Evolutionary conservation across 2,888 invertebrate species (phyloP).

Genomic region (Synergus itoensis): DNA sequence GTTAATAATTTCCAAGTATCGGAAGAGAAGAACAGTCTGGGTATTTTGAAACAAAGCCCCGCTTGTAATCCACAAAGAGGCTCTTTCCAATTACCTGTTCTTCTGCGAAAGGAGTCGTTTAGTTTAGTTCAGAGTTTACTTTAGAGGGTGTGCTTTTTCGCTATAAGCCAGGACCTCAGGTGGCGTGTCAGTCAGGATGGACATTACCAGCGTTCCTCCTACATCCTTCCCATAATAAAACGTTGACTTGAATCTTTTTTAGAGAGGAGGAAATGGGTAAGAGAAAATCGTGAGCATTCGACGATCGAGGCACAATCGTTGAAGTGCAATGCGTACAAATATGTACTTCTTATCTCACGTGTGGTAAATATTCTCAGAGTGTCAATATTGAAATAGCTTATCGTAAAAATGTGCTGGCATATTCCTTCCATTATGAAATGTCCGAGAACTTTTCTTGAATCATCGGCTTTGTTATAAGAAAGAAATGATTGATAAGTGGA

Average conservation of each 20-base stretch:
- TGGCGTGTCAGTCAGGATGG: conserved; percentile 10
- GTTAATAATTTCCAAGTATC: conserved; percentile 15
- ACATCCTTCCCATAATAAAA: conserved; percentile 7
- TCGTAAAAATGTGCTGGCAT: conserved; percentile 60
- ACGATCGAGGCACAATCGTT: conserved; percentile 62
- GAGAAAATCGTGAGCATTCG: conserved; percentile 39
- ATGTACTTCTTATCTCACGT: conserved; percentile 67
- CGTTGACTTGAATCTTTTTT: background rate
- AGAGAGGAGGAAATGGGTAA: too few species aligned
- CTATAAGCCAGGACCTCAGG: conserved; percentile 11
- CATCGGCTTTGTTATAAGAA: background rate
- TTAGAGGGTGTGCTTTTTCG: background rate
- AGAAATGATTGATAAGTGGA: background rate
- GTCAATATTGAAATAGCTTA: conserved; percentile 75
- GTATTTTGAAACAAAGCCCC: conserved; percentile 10
- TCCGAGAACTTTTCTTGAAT: background rate
- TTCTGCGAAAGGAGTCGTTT: background rate
- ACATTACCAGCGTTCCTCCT: background rate
- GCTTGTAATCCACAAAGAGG: conserved; percentile 3
- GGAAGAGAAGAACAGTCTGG: background rate
- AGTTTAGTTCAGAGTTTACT: conserved; percentile 1
- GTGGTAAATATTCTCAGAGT: conserved; percentile 70
- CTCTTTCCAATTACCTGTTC: conserved; percentile 22
- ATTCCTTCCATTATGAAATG: background rate
- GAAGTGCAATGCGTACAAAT: conserved; percentile 70